Conservation (phyloP, 2,888 invertebrate species). For the Thyatira batis region DNA sequence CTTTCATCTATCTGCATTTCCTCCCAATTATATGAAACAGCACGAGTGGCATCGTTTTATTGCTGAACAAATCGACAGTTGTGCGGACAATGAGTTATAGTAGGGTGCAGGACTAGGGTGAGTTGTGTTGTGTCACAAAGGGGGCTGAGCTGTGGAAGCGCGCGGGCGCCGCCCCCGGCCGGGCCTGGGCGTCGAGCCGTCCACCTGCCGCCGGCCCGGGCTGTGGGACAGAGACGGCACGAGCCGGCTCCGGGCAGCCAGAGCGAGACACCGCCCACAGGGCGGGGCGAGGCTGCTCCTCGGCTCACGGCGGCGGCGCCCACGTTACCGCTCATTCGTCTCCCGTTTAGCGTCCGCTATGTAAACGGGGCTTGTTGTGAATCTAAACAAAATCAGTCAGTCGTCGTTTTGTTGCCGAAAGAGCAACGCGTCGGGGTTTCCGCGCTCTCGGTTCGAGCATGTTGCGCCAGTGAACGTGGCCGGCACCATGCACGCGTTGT, state of each 20-base stretch:
- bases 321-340: constrained; percentile 75
- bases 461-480: constrained; percentile 65
- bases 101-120: constrained; percentile 48
- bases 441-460: constrained; percentile 61
- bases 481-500: constrained; percentile 91
- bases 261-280: constrained; percentile 35
- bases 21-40: not conserved
- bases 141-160: constrained; percentile 39
- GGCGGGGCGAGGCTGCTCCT: constrained; percentile 49
- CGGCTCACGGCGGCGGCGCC: constrained; percentile 50
- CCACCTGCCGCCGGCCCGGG: constrained; percentile 14
- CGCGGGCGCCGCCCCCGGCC: constrained; percentile 41
- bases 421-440: constrained; percentile 67
- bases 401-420: constrained; percentile 83
- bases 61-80: constrained; percentile 42
- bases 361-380: constrained; percentile 93
- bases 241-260: constrained; percentile 9
- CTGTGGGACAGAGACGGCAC: constrained; percentile 28
- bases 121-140: constrained; percentile 47
- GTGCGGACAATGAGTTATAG: constrained; percentile 43
- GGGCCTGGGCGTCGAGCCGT: constrained; percentile 9
- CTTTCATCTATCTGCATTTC: not conserved
- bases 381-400: constrained; percentile 89
- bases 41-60: constrained; percentile 7
- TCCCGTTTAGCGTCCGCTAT: constrained; percentile 84